Evolutionary conservation across 35 echinoderm and acorn worm species (phyloP).

Genomic region (Amphiura filiformis): DNA sequence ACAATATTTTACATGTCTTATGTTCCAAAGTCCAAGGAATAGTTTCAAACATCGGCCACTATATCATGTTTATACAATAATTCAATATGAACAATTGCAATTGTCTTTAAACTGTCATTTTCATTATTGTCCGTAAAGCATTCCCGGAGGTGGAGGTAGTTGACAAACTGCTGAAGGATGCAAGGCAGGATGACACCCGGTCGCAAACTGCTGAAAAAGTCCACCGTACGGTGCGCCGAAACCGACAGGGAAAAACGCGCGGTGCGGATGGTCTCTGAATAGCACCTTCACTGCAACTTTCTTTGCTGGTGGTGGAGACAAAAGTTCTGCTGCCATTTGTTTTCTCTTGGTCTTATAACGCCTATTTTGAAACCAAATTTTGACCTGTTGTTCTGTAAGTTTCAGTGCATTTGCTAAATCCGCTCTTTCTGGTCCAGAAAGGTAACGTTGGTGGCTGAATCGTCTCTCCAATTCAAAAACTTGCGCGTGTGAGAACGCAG

Average conservation of each 20-base stretch:
- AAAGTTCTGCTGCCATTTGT: conserved; percentile 82
- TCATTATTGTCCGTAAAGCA: neutral
- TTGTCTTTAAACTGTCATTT: neutral
- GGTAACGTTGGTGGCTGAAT: conserved; percentile 96
- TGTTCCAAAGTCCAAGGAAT: no score
- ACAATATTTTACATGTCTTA: no score
- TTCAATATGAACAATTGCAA: neutral
- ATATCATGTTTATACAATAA: no score
- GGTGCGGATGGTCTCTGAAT: conserved; percentile 72
- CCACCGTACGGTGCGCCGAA: neutral
- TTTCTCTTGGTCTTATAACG: conserved; percentile 97
- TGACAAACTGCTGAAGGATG: neutral
- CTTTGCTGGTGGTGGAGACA: conserved; percentile 82
- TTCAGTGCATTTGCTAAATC: conserved; percentile 93
- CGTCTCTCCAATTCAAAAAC: conserved; percentile 95
- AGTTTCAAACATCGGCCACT: no score
- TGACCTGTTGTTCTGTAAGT: conserved; percentile 96
- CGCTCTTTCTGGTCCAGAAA: conserved; percentile 93
- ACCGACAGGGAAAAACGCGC: conserved; percentile 42
- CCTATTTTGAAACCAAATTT: conserved; percentile 99
- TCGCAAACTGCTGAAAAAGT: neutral
- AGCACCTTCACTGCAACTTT: conserved; percentile 97
- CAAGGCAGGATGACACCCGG: neutral
- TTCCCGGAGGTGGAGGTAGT: neutral
- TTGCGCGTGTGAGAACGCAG: conserved; percentile 87